A percentile compares a stretch with the other conserved stretches of the same genome.
phyloP scores from a whole-genome alignment of 53 echinoderm and acorn worm species.

The Pentamera pediparva region DNA sequence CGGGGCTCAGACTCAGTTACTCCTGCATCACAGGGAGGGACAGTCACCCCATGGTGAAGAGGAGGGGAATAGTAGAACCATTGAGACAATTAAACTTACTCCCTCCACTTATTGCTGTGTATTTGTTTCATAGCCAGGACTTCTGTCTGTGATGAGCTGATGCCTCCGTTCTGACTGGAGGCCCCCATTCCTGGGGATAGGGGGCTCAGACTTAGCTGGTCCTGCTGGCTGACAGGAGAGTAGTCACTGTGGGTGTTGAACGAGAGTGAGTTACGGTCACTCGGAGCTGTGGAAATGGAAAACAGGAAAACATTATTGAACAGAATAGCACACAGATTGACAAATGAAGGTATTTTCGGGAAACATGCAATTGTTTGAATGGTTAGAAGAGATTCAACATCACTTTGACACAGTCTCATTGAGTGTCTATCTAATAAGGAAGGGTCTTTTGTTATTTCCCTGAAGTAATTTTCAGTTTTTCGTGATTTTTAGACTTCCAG shows the following conservation, averaged over 20 bases:
- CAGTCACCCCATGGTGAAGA: background rate
- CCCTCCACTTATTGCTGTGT: constrained; percentile 89
- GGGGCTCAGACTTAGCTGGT: constrained; percentile 90
- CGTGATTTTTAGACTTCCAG: no score
- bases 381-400: no score
- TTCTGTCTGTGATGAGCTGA: constrained; percentile 26
- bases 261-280: constrained; percentile 79
- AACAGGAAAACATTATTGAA: no score
- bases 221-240: constrained; percentile 90
- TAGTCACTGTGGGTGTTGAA: constrained; percentile 94
- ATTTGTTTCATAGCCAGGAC: constrained; percentile 60
- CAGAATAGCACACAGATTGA: no score
- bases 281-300: constrained; percentile 54
- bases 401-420: no score
- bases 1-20: no score
- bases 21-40: constrained; percentile 14
- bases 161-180: constrained; percentile 58
- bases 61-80: background rate
- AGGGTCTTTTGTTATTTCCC: no score
- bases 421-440: no score
- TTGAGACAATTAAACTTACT: constrained; percentile 63
- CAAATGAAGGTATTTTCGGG: no score
- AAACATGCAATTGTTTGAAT: no score
- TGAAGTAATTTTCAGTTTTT: no score
- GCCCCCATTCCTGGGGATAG: constrained; percentile 75